Evolutionary conservation across 2,797 vertebrate species (phyloP).

Genomic region (Muraenolepis orangiensis): DNA sequence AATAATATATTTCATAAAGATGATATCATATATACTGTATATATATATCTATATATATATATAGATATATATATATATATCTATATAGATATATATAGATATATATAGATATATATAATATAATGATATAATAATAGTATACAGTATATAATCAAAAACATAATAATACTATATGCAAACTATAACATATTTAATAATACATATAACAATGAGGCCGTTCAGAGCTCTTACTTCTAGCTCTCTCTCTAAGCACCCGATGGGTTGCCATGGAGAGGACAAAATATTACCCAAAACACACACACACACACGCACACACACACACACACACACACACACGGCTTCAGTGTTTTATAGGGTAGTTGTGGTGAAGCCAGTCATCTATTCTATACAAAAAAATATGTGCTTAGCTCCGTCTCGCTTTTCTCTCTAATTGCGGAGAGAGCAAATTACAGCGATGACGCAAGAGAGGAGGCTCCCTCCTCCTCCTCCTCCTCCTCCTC

Average conservation of each 20-base stretch:
- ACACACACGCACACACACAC: conserved; percentile 10
- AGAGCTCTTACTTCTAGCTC: too few relatives aligned
- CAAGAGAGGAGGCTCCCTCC: background rate
- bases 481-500: background rate
- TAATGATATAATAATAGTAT: too few relatives aligned
- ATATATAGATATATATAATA: too few relatives aligned
- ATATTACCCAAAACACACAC: background rate
- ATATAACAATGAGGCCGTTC: too few relatives aligned
- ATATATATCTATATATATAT: too few relatives aligned
- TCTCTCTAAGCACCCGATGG: background rate
- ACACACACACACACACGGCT: conserved; percentile 8
- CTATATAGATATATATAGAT: background rate
- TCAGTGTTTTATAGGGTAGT: background rate
- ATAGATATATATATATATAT: too few relatives aligned
- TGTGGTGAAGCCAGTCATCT: background rate
- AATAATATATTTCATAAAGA: too few relatives aligned
- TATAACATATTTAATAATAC: too few relatives aligned
- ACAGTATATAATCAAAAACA: too few relatives aligned
- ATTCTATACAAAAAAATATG: background rate
- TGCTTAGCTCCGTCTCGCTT: background rate
- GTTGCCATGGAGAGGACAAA: background rate
- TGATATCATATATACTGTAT: too few relatives aligned
- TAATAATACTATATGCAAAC: too few relatives aligned
- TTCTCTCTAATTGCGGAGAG: background rate
- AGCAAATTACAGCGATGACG: background rate